Evolutionary conservation across 2,888 invertebrate species (phyloP).

Genomic region (Eupeodes luniger): DNA sequence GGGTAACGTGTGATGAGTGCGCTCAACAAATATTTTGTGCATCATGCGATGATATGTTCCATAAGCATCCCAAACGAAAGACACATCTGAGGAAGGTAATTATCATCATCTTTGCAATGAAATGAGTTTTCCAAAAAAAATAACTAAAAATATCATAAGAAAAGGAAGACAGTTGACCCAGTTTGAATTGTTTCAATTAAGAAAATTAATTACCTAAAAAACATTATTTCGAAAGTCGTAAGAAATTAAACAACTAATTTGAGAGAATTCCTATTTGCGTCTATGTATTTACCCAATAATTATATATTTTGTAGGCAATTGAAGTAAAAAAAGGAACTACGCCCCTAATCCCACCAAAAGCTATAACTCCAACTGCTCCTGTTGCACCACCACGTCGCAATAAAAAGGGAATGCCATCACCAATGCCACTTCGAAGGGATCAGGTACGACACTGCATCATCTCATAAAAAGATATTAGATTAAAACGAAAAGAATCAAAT

Average conservation of each 20-base stretch:
- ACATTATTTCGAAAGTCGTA: too few relatives aligned
- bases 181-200: not conserved
- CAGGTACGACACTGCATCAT: constrained; percentile 84
- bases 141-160: not conserved
- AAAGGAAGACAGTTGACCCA: constrained; percentile 17
- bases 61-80: constrained; percentile 94
- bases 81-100: constrained; percentile 91
- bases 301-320: constrained; percentile 79
- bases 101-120: not conserved
- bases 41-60: constrained; percentile 97
- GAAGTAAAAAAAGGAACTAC: constrained; percentile 79
- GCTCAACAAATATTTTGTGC: constrained; percentile 93
- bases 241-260: too few relatives aligned
- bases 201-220: not conserved
- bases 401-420: constrained; percentile 86
- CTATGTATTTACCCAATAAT: not conserved
- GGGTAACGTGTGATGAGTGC: constrained; percentile 93
- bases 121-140: not conserved
- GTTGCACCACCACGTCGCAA: constrained; percentile 88
- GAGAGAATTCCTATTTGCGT: too few relatives aligned
- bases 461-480: constrained; percentile 78
- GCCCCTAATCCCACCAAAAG: constrained; percentile 89
- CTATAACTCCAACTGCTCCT: constrained; percentile 82
- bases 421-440: constrained; percentile 84
- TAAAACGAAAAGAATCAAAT: not conserved